phyloP scores from a whole-genome alignment of 2,888 invertebrate genomes.

The Microctonus brassicae region DNA sequence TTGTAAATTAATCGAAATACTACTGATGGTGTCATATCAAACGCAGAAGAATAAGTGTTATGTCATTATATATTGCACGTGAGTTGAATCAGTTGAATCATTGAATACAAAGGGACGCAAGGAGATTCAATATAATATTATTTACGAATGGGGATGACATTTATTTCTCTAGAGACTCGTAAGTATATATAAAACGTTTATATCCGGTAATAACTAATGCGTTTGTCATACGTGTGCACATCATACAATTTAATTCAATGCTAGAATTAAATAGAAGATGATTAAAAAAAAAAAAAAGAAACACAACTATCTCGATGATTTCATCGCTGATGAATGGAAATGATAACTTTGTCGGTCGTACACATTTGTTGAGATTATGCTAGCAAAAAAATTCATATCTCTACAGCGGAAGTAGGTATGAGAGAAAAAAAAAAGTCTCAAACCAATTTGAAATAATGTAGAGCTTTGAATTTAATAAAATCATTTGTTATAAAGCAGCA shows the following conservation, averaged over 20 bases:
- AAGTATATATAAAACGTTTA: neutral
- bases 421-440: neutral
- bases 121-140: neutral
- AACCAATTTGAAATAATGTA: neutral
- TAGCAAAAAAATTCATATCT: neutral
- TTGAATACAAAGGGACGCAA: neutral
- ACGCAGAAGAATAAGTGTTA: neutral
- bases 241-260: neutral
- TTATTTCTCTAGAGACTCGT: neutral
- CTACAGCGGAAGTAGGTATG: neutral
- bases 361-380: neutral
- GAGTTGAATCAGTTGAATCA: neutral
- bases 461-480: neutral
- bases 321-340: neutral
- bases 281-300: neutral
- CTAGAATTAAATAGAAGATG: neutral
- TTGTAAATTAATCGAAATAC: conserved; percentile 9
- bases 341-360: neutral
- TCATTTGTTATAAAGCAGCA: neutral
- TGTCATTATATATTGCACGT: neutral
- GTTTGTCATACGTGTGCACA: neutral
- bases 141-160: neutral
- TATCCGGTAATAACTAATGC: neutral
- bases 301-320: neutral
- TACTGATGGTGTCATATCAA: neutral